Base-by-base conservation (phyloP, 2,888 invertebrate genomes). In the Campaea margaritaria region DNA sequence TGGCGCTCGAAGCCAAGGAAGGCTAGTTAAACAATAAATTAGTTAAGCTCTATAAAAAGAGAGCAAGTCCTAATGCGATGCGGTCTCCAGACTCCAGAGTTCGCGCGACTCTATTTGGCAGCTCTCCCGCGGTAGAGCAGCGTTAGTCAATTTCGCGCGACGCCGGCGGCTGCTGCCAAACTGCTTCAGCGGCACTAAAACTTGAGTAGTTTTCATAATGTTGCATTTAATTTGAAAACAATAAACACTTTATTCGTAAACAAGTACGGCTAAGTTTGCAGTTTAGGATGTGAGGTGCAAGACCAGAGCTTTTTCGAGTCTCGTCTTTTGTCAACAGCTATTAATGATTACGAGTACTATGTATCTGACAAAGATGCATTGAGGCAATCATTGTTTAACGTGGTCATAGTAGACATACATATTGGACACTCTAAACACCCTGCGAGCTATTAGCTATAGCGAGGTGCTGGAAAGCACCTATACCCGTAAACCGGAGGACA, bases 81-180 rank as follows among this genome's bases (percentile, higher is more conserved):
- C 56, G 38, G 45, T 50, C 39, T 48, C 46, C 12, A 46, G 46
- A 41, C 39, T 48, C 46, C 12, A 46, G 46, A 41, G 39, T 28
- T 39, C 39, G 34, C 39, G 34, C 50, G 39, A 48, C 36, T 49
- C 38, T 57, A 50, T 49, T 57, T 50, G 56, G 49, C 56, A 49
- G 28, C 27, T 28, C 38, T 49, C 49, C 49, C 45, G 55, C 53
- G 31, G 47, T 8, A 10, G 45, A 31, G 41, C 12, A 42, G 31
- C 41, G 49, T 50, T 56, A 49, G 56, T 56, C 56, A 56, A 45
- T 44, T 56, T 44, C 38, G 27, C 49, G 44, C 44, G 13, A 38
- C 15, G 7, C 34, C 16, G 42, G 16, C 42, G 34, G 1, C 44
- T 21, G 50, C 38, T 45, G 50, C 50, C 50, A 38, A 42, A 28